Percentiles rank a stretch among this genome's conserved stretches.
Evolutionary conservation across 2,797 vertebrate genomes (phyloP).

Genomic region (Phrynocephalus guinanensis): DNA sequence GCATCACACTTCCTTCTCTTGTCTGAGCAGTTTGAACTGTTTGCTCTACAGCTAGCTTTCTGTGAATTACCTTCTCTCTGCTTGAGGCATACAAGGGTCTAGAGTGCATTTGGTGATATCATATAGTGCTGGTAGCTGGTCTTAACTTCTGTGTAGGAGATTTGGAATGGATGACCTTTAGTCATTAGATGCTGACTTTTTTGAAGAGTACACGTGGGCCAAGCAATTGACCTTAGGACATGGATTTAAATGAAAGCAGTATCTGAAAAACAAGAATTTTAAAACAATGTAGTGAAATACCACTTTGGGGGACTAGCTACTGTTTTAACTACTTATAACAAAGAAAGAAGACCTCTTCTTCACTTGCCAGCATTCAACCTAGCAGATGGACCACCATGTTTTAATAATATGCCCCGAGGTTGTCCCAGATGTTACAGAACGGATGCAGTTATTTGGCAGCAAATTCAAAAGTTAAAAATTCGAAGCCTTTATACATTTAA

Average conservation of each 20-base stretch:
- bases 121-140: not conserved
- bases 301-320: not conserved
- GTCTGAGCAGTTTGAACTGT: slow-evolving; percentile 7
- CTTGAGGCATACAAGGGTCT: not conserved
- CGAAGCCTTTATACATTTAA: not conserved
- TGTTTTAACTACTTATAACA: slow-evolving; percentile 20
- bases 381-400: slow-evolving; percentile 8
- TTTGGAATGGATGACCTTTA: not conserved
- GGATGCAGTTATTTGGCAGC: slow-evolving; percentile 7
- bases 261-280: not conserved
- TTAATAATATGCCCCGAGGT: slow-evolving; percentile 39
- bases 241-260: not conserved
- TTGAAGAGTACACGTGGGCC: not conserved
- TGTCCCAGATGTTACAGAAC: slow-evolving; percentile 39
- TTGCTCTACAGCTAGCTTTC: not conserved
- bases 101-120: slow-evolving; percentile 1
- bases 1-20: not conserved
- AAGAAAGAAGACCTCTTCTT: not conserved
- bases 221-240: not conserved
- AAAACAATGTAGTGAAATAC: slow-evolving; percentile 10
- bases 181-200: not conserved
- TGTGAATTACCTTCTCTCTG: not conserved
- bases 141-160: not conserved
- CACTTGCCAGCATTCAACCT: slow-evolving; percentile 11
- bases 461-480: slow-evolving; percentile 33